A percentile compares a stretch with the other conserved stretches of the same genome.
Conservation (phyloP, 1,140 invertebrate species). For the Gonioctena quinquepunctata region DNA sequence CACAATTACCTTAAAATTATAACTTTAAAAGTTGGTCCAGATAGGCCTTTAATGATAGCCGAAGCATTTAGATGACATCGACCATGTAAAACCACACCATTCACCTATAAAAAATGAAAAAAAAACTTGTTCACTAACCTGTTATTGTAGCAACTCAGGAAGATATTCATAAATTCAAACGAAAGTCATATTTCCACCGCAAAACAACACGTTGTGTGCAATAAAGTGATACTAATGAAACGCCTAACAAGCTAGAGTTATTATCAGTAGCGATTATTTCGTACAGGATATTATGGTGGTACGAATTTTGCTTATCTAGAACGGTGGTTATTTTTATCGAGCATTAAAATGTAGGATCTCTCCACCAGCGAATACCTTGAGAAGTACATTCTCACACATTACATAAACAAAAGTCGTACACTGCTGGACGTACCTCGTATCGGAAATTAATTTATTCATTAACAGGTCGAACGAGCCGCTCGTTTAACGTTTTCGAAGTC, state of each 20-base stretch:
- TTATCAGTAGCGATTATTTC: constrained; percentile 27
- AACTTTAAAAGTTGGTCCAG: constrained; percentile 82
- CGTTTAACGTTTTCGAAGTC: not conserved
- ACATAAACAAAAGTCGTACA: not conserved
- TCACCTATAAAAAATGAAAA: constrained; percentile 70
- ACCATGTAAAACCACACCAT: constrained; percentile 91
- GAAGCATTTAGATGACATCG: constrained; percentile 95
- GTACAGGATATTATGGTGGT: constrained; percentile 18
- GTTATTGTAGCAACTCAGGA: constrained; percentile 35
- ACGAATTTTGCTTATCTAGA: constrained; percentile 25
- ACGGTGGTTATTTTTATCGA: constrained; percentile 20
- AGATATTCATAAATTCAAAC: constrained; percentile 41
- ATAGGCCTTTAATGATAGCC: constrained; percentile 90
- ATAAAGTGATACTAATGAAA: constrained; percentile 14
- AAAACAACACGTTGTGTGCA: constrained; percentile 11
- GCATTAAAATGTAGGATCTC: not conserved
- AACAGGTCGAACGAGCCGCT: not conserved
- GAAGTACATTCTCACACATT: not conserved
- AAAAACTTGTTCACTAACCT: constrained; percentile 33
- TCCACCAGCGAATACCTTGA: not conserved
- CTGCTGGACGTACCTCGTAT: not conserved
- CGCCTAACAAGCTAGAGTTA: constrained; percentile 3
- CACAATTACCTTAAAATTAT: constrained; percentile 78
- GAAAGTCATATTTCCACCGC: constrained; percentile 22
- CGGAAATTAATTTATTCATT: not conserved